Percentiles rank a stretch among this genome's conserved stretches.
phyloP scores from a whole-genome alignment of 2,797 vertebrate genomes.

The Pantherophis alleghaniensis region DNA sequence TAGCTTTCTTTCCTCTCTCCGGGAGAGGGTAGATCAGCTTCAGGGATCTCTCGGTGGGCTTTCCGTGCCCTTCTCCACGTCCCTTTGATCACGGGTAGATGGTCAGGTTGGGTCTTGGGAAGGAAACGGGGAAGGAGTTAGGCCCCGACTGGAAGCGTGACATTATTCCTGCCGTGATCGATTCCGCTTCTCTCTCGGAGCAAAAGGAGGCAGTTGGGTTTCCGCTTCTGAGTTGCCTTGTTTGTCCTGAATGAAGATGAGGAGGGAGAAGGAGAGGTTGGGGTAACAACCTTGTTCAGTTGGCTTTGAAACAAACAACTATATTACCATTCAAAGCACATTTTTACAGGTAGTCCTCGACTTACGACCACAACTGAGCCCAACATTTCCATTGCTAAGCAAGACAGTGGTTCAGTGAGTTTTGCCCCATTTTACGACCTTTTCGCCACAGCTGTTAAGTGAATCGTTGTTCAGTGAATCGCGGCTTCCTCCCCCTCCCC shows the following conservation, averaged over 20 bases:
- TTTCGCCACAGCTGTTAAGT: not conserved
- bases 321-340: not conserved
- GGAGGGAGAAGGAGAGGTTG: slow-evolving; percentile 25
- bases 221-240: not conserved
- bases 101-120: not conserved
- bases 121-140: not conserved
- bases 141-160: too few species aligned
- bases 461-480: not conserved
- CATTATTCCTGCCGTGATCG: not conserved
- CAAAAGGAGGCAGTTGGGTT: not conserved
- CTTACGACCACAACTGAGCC: not conserved
- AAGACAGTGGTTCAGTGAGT: not conserved
- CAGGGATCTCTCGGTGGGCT: not conserved
- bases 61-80: not conserved
- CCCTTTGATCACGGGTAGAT: not conserved
- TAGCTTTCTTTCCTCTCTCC: not conserved
- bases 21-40: not conserved
- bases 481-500: not conserved
- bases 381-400: not conserved
- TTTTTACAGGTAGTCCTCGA: not conserved
- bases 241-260: not conserved
- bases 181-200: not conserved
- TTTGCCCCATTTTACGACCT: not conserved
- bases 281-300: not conserved
- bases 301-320: not conserved